Evolutionary conservation across 2,113 vertebrate genomes (phyloP), one percentile per base, ranked within the genome.

Genomic region (Gorsachius goisagi): DNA sequence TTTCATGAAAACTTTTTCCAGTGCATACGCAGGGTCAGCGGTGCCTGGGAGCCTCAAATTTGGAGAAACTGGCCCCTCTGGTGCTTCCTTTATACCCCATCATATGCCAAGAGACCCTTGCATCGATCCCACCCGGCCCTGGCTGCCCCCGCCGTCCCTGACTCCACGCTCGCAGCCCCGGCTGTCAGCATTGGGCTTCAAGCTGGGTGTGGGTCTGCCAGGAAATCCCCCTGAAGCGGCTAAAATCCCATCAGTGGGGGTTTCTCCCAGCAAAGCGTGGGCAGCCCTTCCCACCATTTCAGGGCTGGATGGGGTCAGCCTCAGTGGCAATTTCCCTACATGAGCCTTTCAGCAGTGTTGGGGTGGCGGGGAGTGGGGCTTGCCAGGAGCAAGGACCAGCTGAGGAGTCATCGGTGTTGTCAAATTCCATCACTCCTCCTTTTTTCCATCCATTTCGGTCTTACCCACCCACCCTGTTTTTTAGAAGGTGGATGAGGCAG

Each of bases 1-100:
- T 95, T 95, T 59, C 20, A 27, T 74, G 64, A 93, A 93, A 96
- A 97, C 26, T 93, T 96, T 94, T 89, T 47, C 59, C 69, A 83
- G 27, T 17, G 67, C 0, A 0, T 83, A 47, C 0, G 0, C 30
- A 26, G 81, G 90, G 83, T 93, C 91, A 95, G 0, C 6, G 1
- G 21, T 64, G 55, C 50, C 81, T 50, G 71, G 21, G 32, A 80
- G 45, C 47, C 64, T 87, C 0, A 0, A 67, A 74, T 76, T 66
- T 73, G 41, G 49, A 63, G 39, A 55, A 92, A 3, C 15, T 27
- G 23, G 2, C 37, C 37, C 17, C 9, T 79, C 12, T 49, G 53
- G 47, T 53, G 10, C 58, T 85, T 84, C 58, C 27, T 89, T 67
- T 22, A 6, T 52, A n/a, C 37, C 37, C 33, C 1, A 0, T 32